Evolutionary conservation across 2,888 invertebrate genomes (phyloP).

Genomic region (Serripes groenlandicus): DNA sequence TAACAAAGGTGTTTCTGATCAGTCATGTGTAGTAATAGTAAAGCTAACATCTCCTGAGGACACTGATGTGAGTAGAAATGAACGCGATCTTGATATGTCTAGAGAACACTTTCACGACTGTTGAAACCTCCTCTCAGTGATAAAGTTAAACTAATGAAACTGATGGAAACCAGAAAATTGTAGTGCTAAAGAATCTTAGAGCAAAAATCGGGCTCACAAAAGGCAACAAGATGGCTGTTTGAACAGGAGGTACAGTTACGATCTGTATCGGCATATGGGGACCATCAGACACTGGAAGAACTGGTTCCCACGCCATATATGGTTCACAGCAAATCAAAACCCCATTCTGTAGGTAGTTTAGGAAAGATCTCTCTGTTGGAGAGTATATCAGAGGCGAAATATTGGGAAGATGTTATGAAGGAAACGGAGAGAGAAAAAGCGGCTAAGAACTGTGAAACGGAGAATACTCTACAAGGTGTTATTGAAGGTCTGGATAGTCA

Average conservation of each 20-base stretch:
- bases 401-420: conserved; percentile 70
- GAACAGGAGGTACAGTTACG: not conserved
- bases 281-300: conserved; percentile 43
- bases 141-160: conserved; percentile 36
- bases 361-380: conserved; percentile 77
- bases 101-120: conserved; percentile 47
- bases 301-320: conserved; percentile 72
- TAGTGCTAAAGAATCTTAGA: too few relatives aligned
- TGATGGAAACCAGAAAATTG: conserved; percentile 23
- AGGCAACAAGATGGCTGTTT: too few relatives aligned
- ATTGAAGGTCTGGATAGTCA: not conserved
- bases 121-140: conserved; percentile 56
- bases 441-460: too few relatives aligned
- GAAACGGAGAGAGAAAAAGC: conserved; percentile 15
- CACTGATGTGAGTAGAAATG: not conserved
- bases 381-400: conserved; percentile 75
- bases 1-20: not conserved
- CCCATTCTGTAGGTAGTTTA: conserved; percentile 77
- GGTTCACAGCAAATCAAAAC: conserved; percentile 75
- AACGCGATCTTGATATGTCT: conserved; percentile 27
- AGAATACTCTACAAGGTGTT: conserved; percentile 10
- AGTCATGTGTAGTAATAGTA: not conserved
- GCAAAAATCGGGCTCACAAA: too few relatives aligned
- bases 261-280: conserved; percentile 10
- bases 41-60: not conserved